Evolutionary conservation across 35 echinoderm and acorn worm species (phyloP).

Genomic region (Heliocidaris erythrogramma): DNA sequence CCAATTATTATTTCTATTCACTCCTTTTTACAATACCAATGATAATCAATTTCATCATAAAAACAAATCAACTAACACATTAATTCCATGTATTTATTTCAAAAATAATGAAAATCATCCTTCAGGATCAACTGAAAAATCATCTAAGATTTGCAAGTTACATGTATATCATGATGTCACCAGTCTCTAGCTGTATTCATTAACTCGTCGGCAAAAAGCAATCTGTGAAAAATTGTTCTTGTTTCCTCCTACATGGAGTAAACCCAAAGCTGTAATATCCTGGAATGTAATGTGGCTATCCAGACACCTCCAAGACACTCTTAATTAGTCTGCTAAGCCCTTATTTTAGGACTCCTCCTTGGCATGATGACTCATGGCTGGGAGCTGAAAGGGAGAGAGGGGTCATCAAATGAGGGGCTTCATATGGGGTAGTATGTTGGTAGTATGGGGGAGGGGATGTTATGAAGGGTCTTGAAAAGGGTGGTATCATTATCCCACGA

Average conservation of each 20-base stretch:
- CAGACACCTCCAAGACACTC: not conserved
- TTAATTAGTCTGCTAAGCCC: conserved; percentile 2
- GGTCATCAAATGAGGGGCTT: not conserved
- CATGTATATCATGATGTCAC: not conserved
- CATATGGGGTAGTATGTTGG: not conserved
- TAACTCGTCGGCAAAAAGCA: not conserved
- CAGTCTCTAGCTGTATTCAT: not conserved
- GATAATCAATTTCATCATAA: no score
- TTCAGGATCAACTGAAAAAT: not conserved
- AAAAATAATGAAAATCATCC: not conserved
- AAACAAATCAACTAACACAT: no score
- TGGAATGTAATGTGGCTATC: not conserved
- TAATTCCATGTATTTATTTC: no score
- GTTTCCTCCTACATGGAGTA: not conserved
- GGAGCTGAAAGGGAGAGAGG: not conserved
- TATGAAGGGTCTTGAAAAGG: not conserved
- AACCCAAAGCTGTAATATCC: not conserved
- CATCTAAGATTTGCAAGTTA: not conserved
- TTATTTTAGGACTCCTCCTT: not conserved
- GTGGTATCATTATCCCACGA: no score
- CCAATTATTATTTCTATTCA: no score
- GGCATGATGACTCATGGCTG: not conserved
- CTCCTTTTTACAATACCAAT: no score
- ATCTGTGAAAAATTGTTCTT: not conserved
- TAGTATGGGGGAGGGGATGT: not conserved